Base-by-base conservation (phyloP, 1,140 invertebrate species). In the Megalopta genalis region DNA sequence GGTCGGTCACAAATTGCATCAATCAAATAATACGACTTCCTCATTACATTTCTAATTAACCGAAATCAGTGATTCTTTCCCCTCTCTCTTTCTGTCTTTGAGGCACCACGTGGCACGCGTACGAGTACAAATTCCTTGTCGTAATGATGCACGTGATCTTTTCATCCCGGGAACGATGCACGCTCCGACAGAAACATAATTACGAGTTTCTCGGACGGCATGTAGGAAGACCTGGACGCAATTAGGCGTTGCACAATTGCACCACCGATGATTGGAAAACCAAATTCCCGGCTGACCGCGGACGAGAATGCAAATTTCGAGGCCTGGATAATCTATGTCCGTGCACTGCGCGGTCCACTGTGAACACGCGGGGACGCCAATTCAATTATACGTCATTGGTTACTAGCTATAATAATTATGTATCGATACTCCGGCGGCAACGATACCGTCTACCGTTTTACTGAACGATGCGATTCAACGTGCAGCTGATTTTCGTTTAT, bases 171-270 rank as follows among this genome's bases (percentile, higher is more conserved):
- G 18, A 39, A 21, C 54, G 57, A 60, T 14, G 42, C 32, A 66
- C 37, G 62, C n/a, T 62, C 54, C 14, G 42, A 80, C 54, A n/a
- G 32, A 12, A 63, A 60, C 63, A 80, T 80, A 80, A 80, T 80
- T 75, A 67, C 54, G 46, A 62, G 60, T 73, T 65, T 62, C 69
- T n/a, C 60, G 39, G 21, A 42, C 14, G 62, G 25, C 27, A 7
- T 32, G 9, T 16, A 21, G 39, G n/a, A 65, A 59, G 69, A 63
- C 27, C 57, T 46, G 46, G n/a, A n/a, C 25, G 52, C 68, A 80
- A 80, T 80, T 80, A 80, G 54, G 54, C 70, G 71, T 75, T 80
- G 71, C 71, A 62, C 71, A 67, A 80, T 80, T 52, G 6, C 69
- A 39, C 52, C 49, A 23, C 4, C 39, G 77, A 78, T 80, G 67